phyloP scores from a whole-genome alignment of 2,113 vertebrate genomes.

The Pedetes capensis region DNA sequence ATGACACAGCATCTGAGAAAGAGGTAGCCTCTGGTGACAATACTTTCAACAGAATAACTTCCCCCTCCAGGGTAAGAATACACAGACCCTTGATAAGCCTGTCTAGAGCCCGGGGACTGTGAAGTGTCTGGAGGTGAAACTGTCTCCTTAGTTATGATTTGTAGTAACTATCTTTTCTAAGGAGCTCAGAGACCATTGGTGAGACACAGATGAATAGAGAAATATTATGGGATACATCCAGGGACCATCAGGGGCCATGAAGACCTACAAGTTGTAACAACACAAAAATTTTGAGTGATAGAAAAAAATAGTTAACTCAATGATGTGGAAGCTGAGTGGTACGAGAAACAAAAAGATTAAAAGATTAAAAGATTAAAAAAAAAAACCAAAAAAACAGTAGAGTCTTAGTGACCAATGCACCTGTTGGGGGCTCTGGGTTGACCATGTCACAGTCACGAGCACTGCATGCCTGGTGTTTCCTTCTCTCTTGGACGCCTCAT shows the following conservation, averaged over 20 bases:
- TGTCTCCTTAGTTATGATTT: neutral
- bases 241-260: neutral
- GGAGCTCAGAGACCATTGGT: neutral
- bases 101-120: too few species aligned
- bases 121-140: neutral
- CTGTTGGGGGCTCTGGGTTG: neutral
- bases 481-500: neutral
- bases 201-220: neutral
- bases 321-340: neutral
- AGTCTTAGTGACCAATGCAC: too few species aligned
- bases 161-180: neutral
- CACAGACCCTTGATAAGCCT: neutral
- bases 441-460: too few species aligned
- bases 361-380: too few species aligned
- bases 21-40: too few species aligned
- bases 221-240: neutral
- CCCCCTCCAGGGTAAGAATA: too few species aligned
- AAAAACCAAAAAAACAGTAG: neutral
- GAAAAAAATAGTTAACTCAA: too few species aligned
- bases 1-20: neutral
- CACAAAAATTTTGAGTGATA: neutral
- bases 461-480: too few species aligned
- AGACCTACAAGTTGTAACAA: neutral
- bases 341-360: neutral
- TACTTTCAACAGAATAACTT: too few species aligned